These are phyloP conservation scores for Margaritifera margaritifera DNA, from an alignment of 2,888 invertebrate genomes.

Conservation along the genomic window DNA sequence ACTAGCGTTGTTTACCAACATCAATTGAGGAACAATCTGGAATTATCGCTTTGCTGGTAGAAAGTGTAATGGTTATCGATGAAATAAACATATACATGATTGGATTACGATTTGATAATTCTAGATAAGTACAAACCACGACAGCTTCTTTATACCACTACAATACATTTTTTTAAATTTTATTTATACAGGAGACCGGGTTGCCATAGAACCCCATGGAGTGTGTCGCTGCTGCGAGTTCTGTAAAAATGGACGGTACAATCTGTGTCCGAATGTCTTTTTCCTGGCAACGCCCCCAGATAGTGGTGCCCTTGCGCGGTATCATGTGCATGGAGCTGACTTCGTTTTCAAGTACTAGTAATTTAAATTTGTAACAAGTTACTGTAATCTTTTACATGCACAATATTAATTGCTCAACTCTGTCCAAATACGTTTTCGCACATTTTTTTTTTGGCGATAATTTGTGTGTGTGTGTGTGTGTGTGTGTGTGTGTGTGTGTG, in stretches of 20 bases:
- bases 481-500: too few species aligned
- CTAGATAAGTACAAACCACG: too few species aligned
- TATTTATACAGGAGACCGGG: constrained; percentile 58
- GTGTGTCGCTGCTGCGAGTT: constrained; percentile 59
- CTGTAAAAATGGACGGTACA: constrained; percentile 62
- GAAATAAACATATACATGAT: too few species aligned
- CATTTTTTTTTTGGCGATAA: too few species aligned
- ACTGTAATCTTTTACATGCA: not conserved
- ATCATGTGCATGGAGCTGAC: constrained; percentile 63
- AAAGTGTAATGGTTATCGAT: too few species aligned
- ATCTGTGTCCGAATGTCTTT: constrained; percentile 62
- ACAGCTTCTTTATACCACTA: too few species aligned
- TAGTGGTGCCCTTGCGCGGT: constrained; percentile 59
- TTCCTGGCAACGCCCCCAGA: constrained; percentile 67
- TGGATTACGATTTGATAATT: too few species aligned
- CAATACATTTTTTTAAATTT: too few species aligned
- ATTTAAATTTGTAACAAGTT: constrained; percentile 1
- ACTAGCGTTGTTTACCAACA: too few species aligned
- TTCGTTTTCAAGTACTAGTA: constrained; percentile 61
- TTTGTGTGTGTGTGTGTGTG: too few species aligned
- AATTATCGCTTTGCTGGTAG: too few species aligned
- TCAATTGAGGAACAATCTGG: too few species aligned
- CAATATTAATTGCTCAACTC: not conserved
- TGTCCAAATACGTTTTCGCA: not conserved
- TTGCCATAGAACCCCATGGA: constrained; percentile 65